phyloP scores from a whole-genome alignment of 2,888 invertebrate species.

The Heteropelma amictum region DNA sequence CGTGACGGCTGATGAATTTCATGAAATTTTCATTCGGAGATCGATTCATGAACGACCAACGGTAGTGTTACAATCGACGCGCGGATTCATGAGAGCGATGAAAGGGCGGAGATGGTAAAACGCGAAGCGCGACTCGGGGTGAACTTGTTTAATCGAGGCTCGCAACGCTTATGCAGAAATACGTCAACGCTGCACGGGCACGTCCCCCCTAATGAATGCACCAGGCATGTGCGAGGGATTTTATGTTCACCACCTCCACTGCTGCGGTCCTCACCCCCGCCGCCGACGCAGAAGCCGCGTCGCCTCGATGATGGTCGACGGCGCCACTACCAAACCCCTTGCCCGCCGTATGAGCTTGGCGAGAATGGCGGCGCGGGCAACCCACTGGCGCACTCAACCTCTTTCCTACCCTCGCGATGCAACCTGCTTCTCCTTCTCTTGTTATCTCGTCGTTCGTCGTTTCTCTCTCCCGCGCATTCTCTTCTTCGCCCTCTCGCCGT shows the following conservation, averaged over 20 bases:
- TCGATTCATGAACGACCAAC: no score
- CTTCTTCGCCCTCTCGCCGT: neutral
- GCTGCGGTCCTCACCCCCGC: constrained; percentile 50
- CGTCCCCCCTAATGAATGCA: constrained; percentile 77
- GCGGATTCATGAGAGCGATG: neutral
- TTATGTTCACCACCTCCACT: constrained; percentile 74
- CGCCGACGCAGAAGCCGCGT: constrained; percentile 62
- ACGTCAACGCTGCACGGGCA: constrained; percentile 75
- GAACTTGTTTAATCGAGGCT: constrained; percentile 13
- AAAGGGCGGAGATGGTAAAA: constrained; percentile 23
- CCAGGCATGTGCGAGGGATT: constrained; percentile 78
- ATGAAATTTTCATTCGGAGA: no score
- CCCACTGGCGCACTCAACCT: constrained; percentile 11
- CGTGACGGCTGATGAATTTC: no score
- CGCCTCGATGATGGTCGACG: constrained; percentile 59
- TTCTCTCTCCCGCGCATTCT: constrained; percentile 13
- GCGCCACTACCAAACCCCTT: constrained; percentile 59
- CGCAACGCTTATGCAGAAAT: constrained; percentile 68
- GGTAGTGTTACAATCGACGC: neutral
- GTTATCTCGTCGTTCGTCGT: constrained; percentile 10
- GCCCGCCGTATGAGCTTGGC: constrained; percentile 12
- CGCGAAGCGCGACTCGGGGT: constrained; percentile 47
- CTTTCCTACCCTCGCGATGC: constrained; percentile 24
- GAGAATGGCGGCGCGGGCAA: constrained; percentile 45
- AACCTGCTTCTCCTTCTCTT: constrained; percentile 1